These are phyloP conservation scores for Pelvicachromis taeniatus DNA, from an alignment of 2,113 vertebrate species.

Conservation along the genomic window DNA sequence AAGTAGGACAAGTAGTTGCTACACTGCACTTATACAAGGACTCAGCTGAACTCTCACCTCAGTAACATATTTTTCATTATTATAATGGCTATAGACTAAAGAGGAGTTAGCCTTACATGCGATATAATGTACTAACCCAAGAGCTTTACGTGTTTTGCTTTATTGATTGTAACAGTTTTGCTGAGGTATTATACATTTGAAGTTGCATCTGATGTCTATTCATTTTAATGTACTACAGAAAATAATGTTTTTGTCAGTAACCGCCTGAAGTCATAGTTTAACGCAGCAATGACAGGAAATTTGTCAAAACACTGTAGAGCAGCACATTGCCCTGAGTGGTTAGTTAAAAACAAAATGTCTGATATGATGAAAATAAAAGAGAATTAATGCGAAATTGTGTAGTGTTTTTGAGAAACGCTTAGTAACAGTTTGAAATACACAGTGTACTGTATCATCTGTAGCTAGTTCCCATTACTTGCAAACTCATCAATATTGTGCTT, in stretches of 20 bases:
- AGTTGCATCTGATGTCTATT: background rate
- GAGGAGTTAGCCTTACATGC: background rate
- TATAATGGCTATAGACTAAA: background rate
- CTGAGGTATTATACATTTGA: background rate
- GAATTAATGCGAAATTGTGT: background rate
- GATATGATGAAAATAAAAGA: background rate
- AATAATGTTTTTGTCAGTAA: background rate
- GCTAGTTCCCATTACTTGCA: background rate
- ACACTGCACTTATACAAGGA: background rate
- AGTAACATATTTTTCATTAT: background rate
- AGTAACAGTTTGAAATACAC: background rate
- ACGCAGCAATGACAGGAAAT: background rate
- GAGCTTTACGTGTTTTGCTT: background rate
- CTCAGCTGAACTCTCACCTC: background rate
- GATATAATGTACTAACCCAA: background rate
- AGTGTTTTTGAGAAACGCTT: background rate
- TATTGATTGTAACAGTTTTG: background rate
- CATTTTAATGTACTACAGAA: background rate
- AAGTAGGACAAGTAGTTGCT: slow-evolving; percentile 66
- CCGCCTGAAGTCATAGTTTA: background rate
- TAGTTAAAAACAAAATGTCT: background rate
- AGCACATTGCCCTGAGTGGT: background rate
- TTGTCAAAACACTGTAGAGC: background rate
- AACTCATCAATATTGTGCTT: background rate
- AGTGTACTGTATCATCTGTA: background rate